Percentiles rank a stretch among this genome's conserved stretches.
These are phyloP conservation scores for Hylomyscus alleni DNA, from an alignment of 2,797 vertebrate genomes.

Conservation along the genomic window DNA sequence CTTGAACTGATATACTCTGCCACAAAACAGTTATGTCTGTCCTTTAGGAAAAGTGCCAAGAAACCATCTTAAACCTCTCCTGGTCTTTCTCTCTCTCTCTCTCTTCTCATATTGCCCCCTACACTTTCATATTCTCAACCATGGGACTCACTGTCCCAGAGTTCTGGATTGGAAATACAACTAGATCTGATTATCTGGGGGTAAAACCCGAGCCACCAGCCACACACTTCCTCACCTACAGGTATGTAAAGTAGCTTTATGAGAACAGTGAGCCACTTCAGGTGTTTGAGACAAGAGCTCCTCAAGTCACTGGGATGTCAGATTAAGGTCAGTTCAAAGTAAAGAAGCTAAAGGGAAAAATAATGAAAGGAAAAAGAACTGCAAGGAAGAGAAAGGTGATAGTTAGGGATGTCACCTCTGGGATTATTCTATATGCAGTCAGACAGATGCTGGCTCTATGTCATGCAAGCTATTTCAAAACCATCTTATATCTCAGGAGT, in stretches of 20 bases:
- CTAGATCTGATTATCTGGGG: background rate
- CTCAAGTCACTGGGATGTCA: background rate
- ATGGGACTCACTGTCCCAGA: background rate
- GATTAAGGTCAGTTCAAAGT: background rate
- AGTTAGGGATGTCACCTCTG: background rate
- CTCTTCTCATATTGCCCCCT: too few species aligned
- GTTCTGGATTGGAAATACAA: background rate
- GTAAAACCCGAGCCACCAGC: background rate
- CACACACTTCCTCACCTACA: background rate
- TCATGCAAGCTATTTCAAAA: background rate
- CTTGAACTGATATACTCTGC: background rate
- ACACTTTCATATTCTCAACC: background rate
- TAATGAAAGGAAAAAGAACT: background rate
- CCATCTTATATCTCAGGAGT: background rate
- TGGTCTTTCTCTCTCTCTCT: background rate
- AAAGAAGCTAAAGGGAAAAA: background rate
- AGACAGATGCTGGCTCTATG: background rate
- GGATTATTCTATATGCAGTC: background rate
- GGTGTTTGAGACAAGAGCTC: background rate
- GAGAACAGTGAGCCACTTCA: background rate
- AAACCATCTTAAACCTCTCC: too few species aligned
- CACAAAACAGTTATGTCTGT: background rate
- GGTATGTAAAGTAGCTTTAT: background rate
- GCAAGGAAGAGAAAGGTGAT: background rate
- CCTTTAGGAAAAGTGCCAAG: background rate